Base-by-base conservation (phyloP, 2,113 vertebrate species). In the Halcyon malimbica region DNA sequence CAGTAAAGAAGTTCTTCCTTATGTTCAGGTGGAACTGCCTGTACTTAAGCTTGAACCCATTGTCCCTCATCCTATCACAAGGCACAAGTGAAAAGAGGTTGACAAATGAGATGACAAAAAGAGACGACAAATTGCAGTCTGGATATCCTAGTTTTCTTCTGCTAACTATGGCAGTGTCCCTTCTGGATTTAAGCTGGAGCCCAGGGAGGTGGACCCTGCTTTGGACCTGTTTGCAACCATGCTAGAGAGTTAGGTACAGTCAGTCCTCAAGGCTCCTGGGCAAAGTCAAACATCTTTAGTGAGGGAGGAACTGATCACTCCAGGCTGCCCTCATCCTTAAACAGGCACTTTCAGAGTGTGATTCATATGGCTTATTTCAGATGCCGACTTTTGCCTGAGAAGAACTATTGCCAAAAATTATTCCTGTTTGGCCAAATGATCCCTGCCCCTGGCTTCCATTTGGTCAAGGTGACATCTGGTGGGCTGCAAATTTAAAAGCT, bases 251-350 rank as follows among this genome's bases (percentile, higher is more conserved):
- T 33, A 37, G 41, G 24, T 15, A 59, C 4, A 24, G 26, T 2
- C 0, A 0, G 21, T 44, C 31, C 17, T 7, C 13, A 54, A 17
- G 26, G 15, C 16, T 65, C 29, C 37, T 70, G 0, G 0, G 26
- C 19, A 48, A 18, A 1, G 2, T 9, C 57, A 68, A 53, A 23
- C 24, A 68, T 11, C 37, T 33, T 21, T 25, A 18, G 25, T 0
- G 2, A 65, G 33, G 39, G 44, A 87, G 54, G 11, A 84, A 25
- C 12, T 0, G 1, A 10, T 64, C 82, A 60, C 10, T 25, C 25
- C 16, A 13, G 29, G n/a, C n/a, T 67, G 46, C 46, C 31, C 46
- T 42, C 8, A 0, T 33, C 39, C 6, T 35, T 42, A 71, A 51
- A 23, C 8, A 33, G 13, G 14, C 33, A 67, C 17, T 53, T 75